A percentile compares a stretch with the other conserved stretches of the same genome.
Evolutionary conservation across 2,113 vertebrate species (phyloP).

Genomic region (Colaptes auratus): DNA sequence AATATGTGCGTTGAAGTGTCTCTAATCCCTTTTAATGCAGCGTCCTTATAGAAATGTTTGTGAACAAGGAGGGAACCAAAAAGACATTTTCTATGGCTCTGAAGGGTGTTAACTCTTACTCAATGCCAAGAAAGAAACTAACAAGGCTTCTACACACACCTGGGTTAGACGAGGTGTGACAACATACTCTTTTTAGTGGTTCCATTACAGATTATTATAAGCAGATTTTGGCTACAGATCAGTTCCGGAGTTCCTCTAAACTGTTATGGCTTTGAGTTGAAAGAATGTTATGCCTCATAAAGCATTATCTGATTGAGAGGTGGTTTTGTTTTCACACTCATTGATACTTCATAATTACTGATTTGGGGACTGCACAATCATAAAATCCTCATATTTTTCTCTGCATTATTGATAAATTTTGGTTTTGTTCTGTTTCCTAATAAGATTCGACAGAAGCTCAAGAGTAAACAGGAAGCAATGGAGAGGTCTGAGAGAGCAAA

Average conservation of each 20-base stretch:
- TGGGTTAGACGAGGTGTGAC: neutral
- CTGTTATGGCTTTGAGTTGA: neutral
- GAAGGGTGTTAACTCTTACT: neutral
- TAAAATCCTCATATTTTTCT: neutral
- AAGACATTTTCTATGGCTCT: neutral
- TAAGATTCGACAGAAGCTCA: slow-evolving; percentile 89
- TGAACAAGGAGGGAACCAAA: neutral
- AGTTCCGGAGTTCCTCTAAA: neutral
- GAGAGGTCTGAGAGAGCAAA: slow-evolving; percentile 96
- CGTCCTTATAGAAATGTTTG: neutral
- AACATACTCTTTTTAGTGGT: neutral
- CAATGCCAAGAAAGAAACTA: neutral
- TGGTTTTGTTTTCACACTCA: neutral
- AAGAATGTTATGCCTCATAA: neutral
- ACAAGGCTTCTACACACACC: neutral
- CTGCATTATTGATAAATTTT: neutral
- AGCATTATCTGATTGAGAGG: neutral
- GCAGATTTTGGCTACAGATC: neutral
- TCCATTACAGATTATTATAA: neutral
- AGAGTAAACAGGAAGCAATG: slow-evolving; percentile 88
- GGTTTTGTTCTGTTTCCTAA: neutral
- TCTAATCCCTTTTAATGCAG: neutral
- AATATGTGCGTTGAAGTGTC: neutral
- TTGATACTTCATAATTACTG: neutral
- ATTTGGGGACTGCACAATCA: neutral